Base-by-base conservation (phyloP, 2,797 vertebrate genomes). In the Nasua narica region DNA sequence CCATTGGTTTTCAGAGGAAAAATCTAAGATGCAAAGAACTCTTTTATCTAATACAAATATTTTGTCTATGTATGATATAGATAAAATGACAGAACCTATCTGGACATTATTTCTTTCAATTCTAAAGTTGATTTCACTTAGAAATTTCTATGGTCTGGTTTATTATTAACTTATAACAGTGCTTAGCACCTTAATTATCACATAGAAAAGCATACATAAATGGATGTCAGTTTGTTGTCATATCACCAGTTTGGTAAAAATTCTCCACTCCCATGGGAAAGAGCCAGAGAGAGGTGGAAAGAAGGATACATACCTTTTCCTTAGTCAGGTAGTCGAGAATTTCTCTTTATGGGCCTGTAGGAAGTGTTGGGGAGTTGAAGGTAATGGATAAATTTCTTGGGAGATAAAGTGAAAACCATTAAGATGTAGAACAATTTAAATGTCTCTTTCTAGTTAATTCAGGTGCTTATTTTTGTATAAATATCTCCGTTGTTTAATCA, bases 1-100 rank as follows among this genome's bases (percentile, higher is more conserved):
- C n/a, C 40, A 12, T 84, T 79, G 72, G 70, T 95, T 94, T 88
- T 87, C 48, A 88, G 96, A 82, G 12, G 72, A 97, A 96, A 94
- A 97, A 93, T 65, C 32, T 87, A 97, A 94, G 58, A 76, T 56
- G 60, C 5, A 77, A 91, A 82, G 5, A 84, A 23, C 18, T 25
- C 23, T 72, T 86, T 86, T 79, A 94, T 78, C 50, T 78, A 78
- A 65, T 19, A 70, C 15, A 76, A 76, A 74, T 37, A 82, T 69
- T 92, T 77, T 88, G 50, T 65, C 14, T 83, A 54, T 40, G 18
- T 10, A 35, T 76, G 35, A 70, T 29, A 7, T 7, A n/a, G 1
- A 35, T 50, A 27, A 32, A 92, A 84, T 67, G n/a, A 69, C 50
- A 32, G n/a, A 96, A n/a, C 0, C 7, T 81, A 9, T 58, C n/a